These are phyloP conservation scores for Megalopta genalis DNA, from an alignment of 1,140 invertebrate genomes.

Conservation along the genomic window DNA sequence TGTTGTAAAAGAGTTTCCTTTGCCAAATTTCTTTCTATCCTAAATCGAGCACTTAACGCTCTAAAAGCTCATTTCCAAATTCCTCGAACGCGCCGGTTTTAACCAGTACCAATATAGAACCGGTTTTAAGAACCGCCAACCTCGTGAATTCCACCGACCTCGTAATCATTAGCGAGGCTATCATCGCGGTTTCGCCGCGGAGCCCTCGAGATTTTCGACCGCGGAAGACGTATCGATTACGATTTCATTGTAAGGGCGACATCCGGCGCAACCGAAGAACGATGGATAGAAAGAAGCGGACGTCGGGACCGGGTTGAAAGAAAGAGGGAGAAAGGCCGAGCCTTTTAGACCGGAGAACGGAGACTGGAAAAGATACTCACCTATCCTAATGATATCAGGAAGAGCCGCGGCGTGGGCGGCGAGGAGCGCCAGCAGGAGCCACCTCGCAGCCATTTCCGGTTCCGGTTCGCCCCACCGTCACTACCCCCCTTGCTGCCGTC, in stretches of 20 bases:
- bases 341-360: conserved; percentile 40
- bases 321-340: not conserved
- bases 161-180: not conserved
- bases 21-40: too few relatives aligned
- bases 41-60: too few relatives aligned
- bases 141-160: not conserved
- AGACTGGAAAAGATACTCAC: conserved; percentile 67
- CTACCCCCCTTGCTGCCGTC: conserved; percentile 35
- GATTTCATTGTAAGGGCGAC: not conserved
- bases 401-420: conserved; percentile 70
- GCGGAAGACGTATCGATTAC: conserved; percentile 28
- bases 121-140: too few relatives aligned
- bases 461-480: conserved; percentile 62
- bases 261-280: not conserved
- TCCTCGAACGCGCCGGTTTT: too few relatives aligned
- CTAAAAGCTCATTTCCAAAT: too few relatives aligned
- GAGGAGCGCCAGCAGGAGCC: conserved; percentile 72
- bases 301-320: not conserved
- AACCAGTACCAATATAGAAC: too few relatives aligned
- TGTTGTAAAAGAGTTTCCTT: too few relatives aligned
- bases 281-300: not conserved
- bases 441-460: conserved; percentile 73
- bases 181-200: not conserved
- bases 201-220: not conserved
- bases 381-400: conserved; percentile 78